Conservation (phyloP, 2,797 vertebrate species). For the Halcyon chelicuti region DNA sequence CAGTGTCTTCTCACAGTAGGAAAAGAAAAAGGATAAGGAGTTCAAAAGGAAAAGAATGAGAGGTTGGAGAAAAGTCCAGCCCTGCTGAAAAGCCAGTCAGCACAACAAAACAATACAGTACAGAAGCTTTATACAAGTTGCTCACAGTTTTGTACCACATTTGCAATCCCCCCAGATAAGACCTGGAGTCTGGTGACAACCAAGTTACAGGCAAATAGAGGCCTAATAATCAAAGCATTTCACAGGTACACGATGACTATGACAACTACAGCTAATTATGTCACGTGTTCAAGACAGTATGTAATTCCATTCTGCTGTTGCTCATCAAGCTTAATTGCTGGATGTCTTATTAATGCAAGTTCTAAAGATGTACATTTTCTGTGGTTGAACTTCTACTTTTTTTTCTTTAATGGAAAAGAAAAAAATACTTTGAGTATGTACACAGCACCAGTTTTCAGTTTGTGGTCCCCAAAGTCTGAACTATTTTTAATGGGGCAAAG, state of each 20-base stretch:
- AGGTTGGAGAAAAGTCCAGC: neutral
- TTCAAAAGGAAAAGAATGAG: neutral
- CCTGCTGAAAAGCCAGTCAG: neutral
- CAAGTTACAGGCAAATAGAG: neutral
- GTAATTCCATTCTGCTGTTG: neutral
- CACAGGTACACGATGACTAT: neutral
- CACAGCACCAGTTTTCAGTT: neutral
- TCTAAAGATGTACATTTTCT: neutral
- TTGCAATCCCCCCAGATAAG: neutral
- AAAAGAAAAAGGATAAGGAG: neutral
- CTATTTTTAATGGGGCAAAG: neutral
- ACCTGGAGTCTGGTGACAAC: neutral
- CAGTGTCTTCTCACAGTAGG: neutral
- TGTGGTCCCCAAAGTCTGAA: neutral
- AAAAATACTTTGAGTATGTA: neutral
- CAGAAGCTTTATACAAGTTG: neutral
- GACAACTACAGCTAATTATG: neutral
- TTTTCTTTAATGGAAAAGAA: neutral
- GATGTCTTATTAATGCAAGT: neutral
- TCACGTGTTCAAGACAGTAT: neutral
- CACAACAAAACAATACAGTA: neutral
- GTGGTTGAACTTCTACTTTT: neutral
- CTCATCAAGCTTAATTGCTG: neutral
- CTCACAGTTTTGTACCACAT: neutral
- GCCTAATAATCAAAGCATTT: neutral